Evolutionary conservation across 2,797 vertebrate genomes (phyloP).

Genomic region (Meriones psammophilus): DNA sequence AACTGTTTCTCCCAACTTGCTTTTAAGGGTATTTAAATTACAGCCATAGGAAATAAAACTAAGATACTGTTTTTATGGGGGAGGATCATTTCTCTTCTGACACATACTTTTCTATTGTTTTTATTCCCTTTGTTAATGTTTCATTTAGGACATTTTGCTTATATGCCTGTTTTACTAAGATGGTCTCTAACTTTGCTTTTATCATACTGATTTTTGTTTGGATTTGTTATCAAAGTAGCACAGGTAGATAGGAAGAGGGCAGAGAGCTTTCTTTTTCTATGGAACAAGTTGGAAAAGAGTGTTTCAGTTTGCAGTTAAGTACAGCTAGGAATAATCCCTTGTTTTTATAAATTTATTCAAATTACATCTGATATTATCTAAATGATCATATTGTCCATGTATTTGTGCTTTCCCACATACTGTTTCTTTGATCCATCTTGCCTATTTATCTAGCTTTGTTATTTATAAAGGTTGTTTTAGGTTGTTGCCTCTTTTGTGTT

Average conservation of each 20-base stretch:
- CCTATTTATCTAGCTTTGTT: slow-evolving; percentile 12
- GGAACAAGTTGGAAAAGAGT: neutral
- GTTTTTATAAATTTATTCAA: slow-evolving; percentile 43
- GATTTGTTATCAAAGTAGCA: slow-evolving; percentile 44
- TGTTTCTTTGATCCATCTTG: slow-evolving; percentile 21
- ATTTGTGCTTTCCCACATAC: slow-evolving; percentile 18
- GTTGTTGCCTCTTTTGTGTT: neutral
- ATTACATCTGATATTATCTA: slow-evolving; percentile 1
- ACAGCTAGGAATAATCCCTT: slow-evolving; percentile 20
- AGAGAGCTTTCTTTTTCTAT: neutral
- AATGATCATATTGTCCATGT: neutral
- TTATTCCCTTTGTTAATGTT: neutral
- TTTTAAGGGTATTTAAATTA: neutral
- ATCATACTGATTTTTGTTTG: neutral
- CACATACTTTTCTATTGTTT: neutral
- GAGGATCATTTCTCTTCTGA: neutral
- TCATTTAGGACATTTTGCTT: slow-evolving; percentile 26
- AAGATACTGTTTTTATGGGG: neutral
- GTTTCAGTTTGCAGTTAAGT: slow-evolving; percentile 41
- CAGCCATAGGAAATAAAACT: neutral
- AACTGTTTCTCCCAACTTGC: neutral
- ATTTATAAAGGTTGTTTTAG: neutral
- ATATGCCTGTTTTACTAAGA: slow-evolving; percentile 8
- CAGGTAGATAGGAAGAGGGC: neutral
- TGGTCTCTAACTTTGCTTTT: neutral